Evolutionary conservation across 2,888 invertebrate genomes (phyloP), one percentile per base, ranked within the genome.

Genomic region (Scelioninae gen. 1): DNA sequence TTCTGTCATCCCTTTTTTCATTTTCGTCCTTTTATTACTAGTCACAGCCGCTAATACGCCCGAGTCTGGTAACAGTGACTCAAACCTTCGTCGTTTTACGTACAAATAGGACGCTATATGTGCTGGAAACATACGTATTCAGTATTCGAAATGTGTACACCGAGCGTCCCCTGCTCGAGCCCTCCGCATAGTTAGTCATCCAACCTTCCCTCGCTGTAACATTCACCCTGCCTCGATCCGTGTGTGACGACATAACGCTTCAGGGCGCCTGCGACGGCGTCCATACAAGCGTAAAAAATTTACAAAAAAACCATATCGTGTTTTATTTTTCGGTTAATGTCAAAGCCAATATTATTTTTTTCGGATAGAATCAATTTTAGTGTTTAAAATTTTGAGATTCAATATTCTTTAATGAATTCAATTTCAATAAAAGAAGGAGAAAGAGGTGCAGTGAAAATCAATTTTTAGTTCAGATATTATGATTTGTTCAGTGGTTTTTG

Each of bases 101-200:
- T 78, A 71, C 81, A 81, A 81, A 81, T 81, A 81, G 75, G 16
- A 63, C 75, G 63, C 56, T 75, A 69, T 81, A 68, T 51, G 81
- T 56, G 60, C 68, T 68, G 47, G 75, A 75, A 71, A 78, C 78
- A 78, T 78, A 81, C 85, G 84, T 84, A 87, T 87, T 89, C 83
- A 85, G 87, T 88, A 88, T 88, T 88, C 86, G 85, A 77, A 84
- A 83, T 86, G 88, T 87, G 86, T 86, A 85, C 87, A 76, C 86
- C 79, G 65, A 79, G 78, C 84, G 56, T 77, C 69, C 68, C 87
- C 86, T 87, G 87, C 77, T 76, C 76, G 83, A 85, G 69, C 84
- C 84, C 86, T 85, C n/a, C 80, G 85, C 85, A 71, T 86, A 87
- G 89, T 90, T 89, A 89, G 89, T 90, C 90, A 88, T 86, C 86